phyloP scores from a whole-genome alignment of 2,113 vertebrate species.

The Takifugu flavidus region DNA sequence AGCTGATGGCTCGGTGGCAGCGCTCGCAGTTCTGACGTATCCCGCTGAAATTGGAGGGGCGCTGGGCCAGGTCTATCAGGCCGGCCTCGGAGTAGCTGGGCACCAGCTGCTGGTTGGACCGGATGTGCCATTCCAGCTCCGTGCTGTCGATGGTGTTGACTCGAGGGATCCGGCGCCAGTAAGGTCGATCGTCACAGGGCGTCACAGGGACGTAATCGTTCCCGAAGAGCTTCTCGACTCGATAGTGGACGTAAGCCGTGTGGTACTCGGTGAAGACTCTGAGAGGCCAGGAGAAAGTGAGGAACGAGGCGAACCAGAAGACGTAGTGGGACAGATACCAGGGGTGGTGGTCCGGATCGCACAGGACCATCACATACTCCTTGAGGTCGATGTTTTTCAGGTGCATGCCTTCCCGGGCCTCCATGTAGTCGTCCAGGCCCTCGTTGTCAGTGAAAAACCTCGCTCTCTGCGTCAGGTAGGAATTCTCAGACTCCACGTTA shows the following conservation, averaged over 20 bases:
- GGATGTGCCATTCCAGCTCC: conserved; percentile 95
- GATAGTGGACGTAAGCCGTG: conserved; percentile 90
- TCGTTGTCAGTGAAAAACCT: conserved; percentile 95
- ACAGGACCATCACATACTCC: conserved; percentile 92
- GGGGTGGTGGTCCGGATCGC: conserved; percentile 85
- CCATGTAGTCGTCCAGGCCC: conserved; percentile 96
- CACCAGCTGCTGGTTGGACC: conserved; percentile 95
- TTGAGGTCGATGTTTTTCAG: conserved; percentile 95
- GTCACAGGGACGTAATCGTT: conserved; percentile 87
- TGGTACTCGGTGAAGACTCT: conserved; percentile 91
- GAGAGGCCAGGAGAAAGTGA: conserved; percentile 93
- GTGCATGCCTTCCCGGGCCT: conserved; percentile 93
- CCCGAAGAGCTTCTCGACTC: conserved; percentile 95
- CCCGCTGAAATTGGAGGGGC: conserved; percentile 76
- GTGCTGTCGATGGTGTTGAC: conserved; percentile 97
- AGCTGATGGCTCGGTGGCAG: conserved; percentile 91
- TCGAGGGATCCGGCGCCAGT: conserved; percentile 87
- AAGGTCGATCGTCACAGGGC: conserved; percentile 85
- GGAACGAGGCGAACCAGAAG: conserved; percentile 91
- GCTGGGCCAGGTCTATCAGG: conserved; percentile 90
- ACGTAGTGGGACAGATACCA: conserved; percentile 93
- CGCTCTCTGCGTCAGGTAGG: conserved; percentile 90
- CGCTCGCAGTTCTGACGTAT: conserved; percentile 89
- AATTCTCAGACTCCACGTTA: conserved; percentile 94
- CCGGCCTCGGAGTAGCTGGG: conserved; percentile 96